Conservation (phyloP, 2,888 invertebrate species). For the Leptodirus hochenwartii region DNA sequence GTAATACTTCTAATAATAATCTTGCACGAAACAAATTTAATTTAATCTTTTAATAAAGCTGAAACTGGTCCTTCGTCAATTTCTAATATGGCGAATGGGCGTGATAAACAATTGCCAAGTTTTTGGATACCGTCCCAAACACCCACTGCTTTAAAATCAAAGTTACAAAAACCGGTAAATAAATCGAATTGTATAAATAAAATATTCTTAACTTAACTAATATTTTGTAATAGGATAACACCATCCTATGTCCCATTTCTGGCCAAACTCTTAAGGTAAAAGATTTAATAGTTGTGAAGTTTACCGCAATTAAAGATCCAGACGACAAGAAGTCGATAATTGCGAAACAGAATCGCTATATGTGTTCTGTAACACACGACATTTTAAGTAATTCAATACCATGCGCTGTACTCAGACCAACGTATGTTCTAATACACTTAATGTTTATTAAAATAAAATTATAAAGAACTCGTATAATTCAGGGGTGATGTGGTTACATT, state of each 20-base stretch:
- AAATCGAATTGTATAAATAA: constrained; percentile 6
- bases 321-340: constrained; percentile 75
- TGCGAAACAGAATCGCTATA: constrained; percentile 79
- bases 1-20: constrained; percentile 15
- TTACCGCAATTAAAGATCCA: constrained; percentile 77
- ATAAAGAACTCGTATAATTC: constrained; percentile 12
- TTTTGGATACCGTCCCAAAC: constrained; percentile 95
- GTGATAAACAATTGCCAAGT: constrained; percentile 72
- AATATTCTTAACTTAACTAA: constrained; percentile 1
- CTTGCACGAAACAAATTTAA: background rate
- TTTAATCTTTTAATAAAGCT: constrained; percentile 10
- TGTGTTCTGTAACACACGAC: constrained; percentile 96
- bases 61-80: constrained; percentile 28
- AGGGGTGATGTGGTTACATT: constrained; percentile 91
- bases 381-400: constrained; percentile 87
- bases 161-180: constrained; percentile 56
- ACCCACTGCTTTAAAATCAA: constrained; percentile 54
- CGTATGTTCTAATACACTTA: constrained; percentile 43
- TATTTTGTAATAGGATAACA: constrained; percentile 36
- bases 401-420: constrained; percentile 77
- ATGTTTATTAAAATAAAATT: too few species aligned
- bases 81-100: constrained; percentile 55
- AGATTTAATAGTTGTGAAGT: constrained; percentile 83
- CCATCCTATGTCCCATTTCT: constrained; percentile 69
- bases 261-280: constrained; percentile 75